A percentile compares a stretch with the other conserved stretches of the same genome.
phyloP scores from a whole-genome alignment of 2,888 invertebrate genomes.

The Patella depressa region DNA sequence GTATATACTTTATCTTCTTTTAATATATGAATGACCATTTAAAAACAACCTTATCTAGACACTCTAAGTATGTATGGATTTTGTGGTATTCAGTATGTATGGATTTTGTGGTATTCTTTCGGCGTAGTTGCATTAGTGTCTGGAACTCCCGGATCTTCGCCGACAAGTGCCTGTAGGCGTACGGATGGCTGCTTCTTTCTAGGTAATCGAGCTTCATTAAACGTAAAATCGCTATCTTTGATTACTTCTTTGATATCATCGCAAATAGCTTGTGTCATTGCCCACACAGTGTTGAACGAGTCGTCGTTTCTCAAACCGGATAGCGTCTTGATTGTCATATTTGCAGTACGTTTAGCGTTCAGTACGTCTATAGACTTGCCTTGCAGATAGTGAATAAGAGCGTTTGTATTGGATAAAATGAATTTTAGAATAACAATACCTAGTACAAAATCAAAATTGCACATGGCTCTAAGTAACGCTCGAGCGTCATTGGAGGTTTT shows the following conservation, averaged over 20 bases:
- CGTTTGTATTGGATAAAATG: background rate
- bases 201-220: background rate
- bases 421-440: background rate
- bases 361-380: background rate
- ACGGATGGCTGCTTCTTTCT: background rate
- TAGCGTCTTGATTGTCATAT: background rate
- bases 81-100: no score
- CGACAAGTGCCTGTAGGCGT: background rate
- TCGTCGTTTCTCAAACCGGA: background rate
- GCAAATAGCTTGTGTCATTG: background rate
- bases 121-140: background rate
- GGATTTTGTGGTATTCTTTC: background rate
- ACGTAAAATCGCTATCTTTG: background rate
- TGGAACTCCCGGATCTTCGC: background rate
- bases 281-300: background rate
- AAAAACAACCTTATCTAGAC: background rate
- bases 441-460: background rate
- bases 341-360: background rate
- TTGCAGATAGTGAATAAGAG: background rate
- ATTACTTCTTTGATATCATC: background rate
- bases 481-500: background rate
- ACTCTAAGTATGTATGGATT: no score
- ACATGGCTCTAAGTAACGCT: background rate
- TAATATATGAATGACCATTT: no score
- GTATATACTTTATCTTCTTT: no score